Evolutionary conservation across 2,797 vertebrate species (phyloP), one percentile per base, ranked within the genome.

Genomic region (Gadopsis marmoratus): DNA sequence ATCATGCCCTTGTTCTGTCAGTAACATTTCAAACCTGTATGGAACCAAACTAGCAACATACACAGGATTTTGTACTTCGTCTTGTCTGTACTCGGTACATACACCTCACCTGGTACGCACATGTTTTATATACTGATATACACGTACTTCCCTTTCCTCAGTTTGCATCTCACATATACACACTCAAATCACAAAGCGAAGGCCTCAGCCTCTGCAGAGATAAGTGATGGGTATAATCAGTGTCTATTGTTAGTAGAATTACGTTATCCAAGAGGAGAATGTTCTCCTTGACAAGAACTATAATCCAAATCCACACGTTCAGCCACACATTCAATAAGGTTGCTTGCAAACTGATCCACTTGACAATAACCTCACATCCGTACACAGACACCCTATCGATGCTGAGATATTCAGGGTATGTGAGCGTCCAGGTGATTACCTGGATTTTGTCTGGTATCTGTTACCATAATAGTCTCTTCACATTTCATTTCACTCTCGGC

Each of bases 1-100:
- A 71, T 84, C 74, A 19, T 78, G 86, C 86, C 82, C 68, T 79
- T 80, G 79, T 86, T 88, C 74, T 78, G 77, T 88, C 69, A 51
- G 80, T 71, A 86, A 82, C 82, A 76, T 86, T 87, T 74, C n/a
- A 75, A 76, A 70, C 37, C 70, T 13, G 73, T 80, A 72, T 78
- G 78, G 81, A 51, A 62, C 37, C 61, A 37, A 65, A 54, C 23
- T 1, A 17, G 3, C 26, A 21, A 58, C 77, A 37, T 11, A 31
- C 33, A 70, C 21, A 29, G 12, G 70, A 31, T 54, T 70, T 71
- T 54, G 10, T 51, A 7, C 56, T 33, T n/a, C 2, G 10, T 50
- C 16, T 41, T 4, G 13, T 26, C 26, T 26, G 26, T 26, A 26
- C 26, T 26, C 26, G 26, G 26, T 13, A 50, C 67, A 68, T 39